Evolutionary conservation across 2,888 invertebrate species (phyloP), one percentile per base, ranked within the genome.

Genomic region (Disparrhopalites patrizii): DNA sequence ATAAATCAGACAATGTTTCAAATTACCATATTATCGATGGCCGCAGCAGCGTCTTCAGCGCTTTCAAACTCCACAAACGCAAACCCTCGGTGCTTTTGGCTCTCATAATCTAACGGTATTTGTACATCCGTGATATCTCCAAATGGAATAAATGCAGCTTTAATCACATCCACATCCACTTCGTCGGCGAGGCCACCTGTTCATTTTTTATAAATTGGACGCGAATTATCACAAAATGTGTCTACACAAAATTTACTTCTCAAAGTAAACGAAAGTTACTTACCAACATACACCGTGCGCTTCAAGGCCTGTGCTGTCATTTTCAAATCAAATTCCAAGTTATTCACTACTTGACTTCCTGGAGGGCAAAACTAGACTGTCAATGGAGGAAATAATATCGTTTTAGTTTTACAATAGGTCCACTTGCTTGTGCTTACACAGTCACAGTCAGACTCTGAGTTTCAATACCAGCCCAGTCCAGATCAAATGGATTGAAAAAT

Each of bases 71-170:
- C 99, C 71, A 99, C 89, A 79, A 99, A 99, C 0, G 97, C 96
- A 82, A 97, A 99, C n/a, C 97, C 97, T 77, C 97, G 84, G 78
- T 98, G 97, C 78, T 94, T 95, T 78, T 97, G 95, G 62, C 90
- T 88, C 81, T 98, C 96, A 82, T 97, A 99, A 82, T 99, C 99
- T 57, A 98, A 82, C 10, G 99, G 99, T 79, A 96, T 93, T 81
- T 97, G 95, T 51, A 99, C 91, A 79, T 98, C 97, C n/a, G 93
- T 87, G 67, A 99, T 88, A 79, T 99, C 99, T 8, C 99, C 99
- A 79, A 99, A 99, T 1, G 98, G 97, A 75, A 98, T 92, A 78
- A 99, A 99, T 0, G 98, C 98, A 62, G 95, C 93, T 79, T 93
- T 92, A 36, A 99, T 81, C 27, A 93, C 87, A 82, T 97, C 94